phyloP scores from a whole-genome alignment of 2,113 vertebrate genomes.

The Forbesichthys agassizii region DNA sequence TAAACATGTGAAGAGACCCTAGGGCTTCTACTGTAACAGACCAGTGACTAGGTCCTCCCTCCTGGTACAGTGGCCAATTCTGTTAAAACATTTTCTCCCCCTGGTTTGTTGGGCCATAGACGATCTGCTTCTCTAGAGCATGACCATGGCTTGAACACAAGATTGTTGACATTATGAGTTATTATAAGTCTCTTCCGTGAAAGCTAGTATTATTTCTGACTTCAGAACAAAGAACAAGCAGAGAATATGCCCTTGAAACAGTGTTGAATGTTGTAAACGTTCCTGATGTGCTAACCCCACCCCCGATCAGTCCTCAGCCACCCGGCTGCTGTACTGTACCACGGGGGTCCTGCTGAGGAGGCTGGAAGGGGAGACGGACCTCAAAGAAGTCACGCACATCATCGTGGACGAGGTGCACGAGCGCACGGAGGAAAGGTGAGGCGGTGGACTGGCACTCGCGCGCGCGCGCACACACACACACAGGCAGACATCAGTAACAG shows the following conservation, averaged over 20 bases:
- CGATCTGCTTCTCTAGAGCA: too few relatives aligned
- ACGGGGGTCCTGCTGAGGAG: slow-evolving; percentile 90
- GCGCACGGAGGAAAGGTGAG: slow-evolving; percentile 94
- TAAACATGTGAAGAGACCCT: too few relatives aligned
- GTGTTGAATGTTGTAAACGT: not conserved
- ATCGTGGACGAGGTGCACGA: slow-evolving; percentile 98
- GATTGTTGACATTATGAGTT: too few relatives aligned
- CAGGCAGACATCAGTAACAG: too few relatives aligned
- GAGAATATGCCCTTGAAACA: not conserved
- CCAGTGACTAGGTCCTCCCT: too few relatives aligned
- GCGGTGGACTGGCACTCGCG: not conserved
- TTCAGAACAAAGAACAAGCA: too few relatives aligned
- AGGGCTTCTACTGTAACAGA: too few relatives aligned
- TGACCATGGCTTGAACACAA: too few relatives aligned
- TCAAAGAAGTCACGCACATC: slow-evolving; percentile 86
- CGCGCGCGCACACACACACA: too few relatives aligned
- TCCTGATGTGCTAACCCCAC: not conserved
- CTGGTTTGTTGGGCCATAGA: not conserved
- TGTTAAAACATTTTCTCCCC: not conserved
- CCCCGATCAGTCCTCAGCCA: slow-evolving; percentile 82
- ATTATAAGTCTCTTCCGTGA: too few relatives aligned
- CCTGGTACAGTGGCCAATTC: too few relatives aligned
- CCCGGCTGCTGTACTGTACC: slow-evolving; percentile 94
- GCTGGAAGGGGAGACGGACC: slow-evolving; percentile 85
- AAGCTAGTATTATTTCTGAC: too few relatives aligned